Conservation (phyloP, 1,140 invertebrate species). For the Alviniconcha marisindica region DNA sequence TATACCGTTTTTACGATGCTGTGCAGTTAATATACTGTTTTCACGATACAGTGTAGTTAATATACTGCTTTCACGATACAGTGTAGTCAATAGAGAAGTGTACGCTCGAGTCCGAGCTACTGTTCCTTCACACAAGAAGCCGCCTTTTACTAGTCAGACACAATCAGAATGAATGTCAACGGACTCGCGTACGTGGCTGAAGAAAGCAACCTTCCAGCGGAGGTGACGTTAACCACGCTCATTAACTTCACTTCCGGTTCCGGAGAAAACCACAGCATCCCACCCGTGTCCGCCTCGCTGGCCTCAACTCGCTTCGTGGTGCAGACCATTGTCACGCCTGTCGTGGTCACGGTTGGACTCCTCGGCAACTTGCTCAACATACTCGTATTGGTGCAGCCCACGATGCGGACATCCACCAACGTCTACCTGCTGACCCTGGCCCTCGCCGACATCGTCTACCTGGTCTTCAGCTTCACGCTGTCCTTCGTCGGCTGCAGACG, state of each 20-base stretch:
- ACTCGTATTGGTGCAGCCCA: slow-evolving; percentile 80
- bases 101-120: no score
- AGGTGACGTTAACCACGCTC: background rate
- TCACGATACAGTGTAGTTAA: no score
- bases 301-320: slow-evolving; percentile 62
- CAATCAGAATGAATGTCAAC: background rate
- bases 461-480: slow-evolving; percentile 78
- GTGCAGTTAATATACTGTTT: no score
- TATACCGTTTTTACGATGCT: no score
- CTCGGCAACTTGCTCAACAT: slow-evolving; percentile 67
- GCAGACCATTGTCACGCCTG: slow-evolving; percentile 62
- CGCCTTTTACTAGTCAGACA: no score
- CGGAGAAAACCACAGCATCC: background rate
- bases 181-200: background rate
- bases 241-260: background rate
- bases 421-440: slow-evolving; percentile 85
- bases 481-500: slow-evolving; percentile 61
- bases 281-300: slow-evolving; percentile 36
- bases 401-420: slow-evolving; percentile 87
- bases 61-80: no score
- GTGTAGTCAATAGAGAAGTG: no score
- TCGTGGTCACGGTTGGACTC: slow-evolving; percentile 75
- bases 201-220: background rate
- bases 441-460: slow-evolving; percentile 84
- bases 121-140: no score